These are phyloP conservation scores for Limosa lapponica DNA, from an alignment of 2,797 vertebrate genomes.

Conservation along the genomic window DNA sequence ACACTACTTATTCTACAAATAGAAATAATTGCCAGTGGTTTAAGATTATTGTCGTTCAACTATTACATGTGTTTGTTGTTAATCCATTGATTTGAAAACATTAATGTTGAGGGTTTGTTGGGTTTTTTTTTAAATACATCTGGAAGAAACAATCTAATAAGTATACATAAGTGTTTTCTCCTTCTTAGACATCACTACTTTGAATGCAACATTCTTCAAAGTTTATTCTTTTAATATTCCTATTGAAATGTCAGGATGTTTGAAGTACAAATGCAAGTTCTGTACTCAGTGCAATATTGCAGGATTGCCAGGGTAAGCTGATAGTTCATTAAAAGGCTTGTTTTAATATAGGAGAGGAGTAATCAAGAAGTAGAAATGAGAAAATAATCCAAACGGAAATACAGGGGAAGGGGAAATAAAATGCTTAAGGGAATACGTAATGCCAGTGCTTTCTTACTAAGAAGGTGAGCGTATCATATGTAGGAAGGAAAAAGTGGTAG, in stretches of 20 bases:
- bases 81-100: neutral
- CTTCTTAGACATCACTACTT: neutral
- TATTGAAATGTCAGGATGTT: neutral
- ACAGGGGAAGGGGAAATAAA: neutral
- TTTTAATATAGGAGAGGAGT: neutral
- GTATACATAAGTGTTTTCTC: neutral
- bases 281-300: neutral
- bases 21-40: constrained; percentile 21
- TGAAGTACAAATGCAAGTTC: neutral
- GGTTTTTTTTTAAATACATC: neutral
- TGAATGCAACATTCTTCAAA: neutral
- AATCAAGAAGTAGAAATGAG: neutral
- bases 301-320: neutral
- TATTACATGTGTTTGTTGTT: neutral
- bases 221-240: neutral
- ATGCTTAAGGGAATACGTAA: neutral
- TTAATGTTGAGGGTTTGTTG: neutral
- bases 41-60: neutral
- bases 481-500: neutral
- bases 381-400: neutral
- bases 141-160: neutral
- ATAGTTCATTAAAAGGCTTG: neutral
- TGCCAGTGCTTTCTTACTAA: neutral
- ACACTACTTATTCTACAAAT: neutral
- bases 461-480: neutral